These are phyloP conservation scores for Zoanthus sansibaricus DNA, from an alignment of 92 coral and sea anemone species.

Conservation along the genomic window DNA sequence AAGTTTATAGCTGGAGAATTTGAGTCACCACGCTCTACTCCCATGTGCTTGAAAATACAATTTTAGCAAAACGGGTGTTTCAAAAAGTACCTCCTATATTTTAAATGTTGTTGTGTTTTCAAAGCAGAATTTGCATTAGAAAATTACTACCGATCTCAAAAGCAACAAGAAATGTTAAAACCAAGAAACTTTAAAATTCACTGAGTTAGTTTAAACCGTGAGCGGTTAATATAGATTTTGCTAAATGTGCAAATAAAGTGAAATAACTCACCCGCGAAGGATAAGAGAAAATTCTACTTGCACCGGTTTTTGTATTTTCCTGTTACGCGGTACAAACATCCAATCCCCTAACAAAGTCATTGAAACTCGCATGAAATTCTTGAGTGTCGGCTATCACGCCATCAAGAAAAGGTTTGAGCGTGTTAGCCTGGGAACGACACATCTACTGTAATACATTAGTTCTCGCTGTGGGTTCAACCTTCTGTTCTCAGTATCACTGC, in stretches of 20 bases:
- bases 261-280: slow-evolving; percentile 40
- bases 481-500: background rate
- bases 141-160: background rate
- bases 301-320: slow-evolving; percentile 15
- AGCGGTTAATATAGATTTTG: background rate
- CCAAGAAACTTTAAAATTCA: background rate
- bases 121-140: background rate
- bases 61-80: background rate
- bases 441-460: background rate
- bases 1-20: background rate
- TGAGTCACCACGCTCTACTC: no score
- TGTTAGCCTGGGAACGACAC: background rate
- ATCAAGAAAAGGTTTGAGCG: background rate
- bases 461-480: background rate
- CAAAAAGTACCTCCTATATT: background rate
- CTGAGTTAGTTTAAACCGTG: background rate
- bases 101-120: background rate
- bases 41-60: background rate
- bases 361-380: background rate
- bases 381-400: background rate
- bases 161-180: background rate
- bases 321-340: slow-evolving; percentile 36
- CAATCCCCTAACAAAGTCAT: slow-evolving; percentile 43
- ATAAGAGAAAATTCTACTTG: slow-evolving; percentile 38
- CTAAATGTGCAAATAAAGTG: background rate